phyloP scores from a whole-genome alignment of 2,888 invertebrate genomes.

The Heteromurus nitidus region DNA sequence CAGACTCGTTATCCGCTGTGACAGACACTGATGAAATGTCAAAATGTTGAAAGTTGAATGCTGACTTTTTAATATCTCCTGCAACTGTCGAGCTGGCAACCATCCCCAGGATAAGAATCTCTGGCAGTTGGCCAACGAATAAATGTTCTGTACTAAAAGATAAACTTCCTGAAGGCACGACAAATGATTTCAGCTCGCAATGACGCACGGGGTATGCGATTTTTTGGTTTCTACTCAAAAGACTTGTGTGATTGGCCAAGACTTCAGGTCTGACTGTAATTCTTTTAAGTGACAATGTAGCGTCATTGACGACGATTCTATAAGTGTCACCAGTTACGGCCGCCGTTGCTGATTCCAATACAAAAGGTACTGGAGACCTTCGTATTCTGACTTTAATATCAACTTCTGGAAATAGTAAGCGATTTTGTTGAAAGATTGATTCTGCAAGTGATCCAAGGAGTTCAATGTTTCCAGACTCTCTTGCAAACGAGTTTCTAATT shows the following conservation, averaged over 20 bases:
- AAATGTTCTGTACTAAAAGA: background rate
- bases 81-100: too few relatives aligned
- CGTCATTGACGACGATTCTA: constrained; percentile 2
- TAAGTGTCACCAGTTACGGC: background rate
- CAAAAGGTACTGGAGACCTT: background rate
- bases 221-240: background rate
- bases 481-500: background rate
- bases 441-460: constrained; percentile 1
- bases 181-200: background rate
- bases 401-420: background rate
- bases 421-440: constrained; percentile 10
- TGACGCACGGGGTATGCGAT: constrained; percentile 9
- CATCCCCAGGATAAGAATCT: constrained; percentile 9
- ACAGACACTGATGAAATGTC: background rate
- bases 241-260: background rate
- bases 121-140: constrained; percentile 3
- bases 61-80: background rate
- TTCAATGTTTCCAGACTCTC: background rate
- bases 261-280: background rate
- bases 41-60: constrained; percentile 32
- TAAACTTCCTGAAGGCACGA: background rate
- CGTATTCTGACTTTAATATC: background rate
- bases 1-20: background rate
- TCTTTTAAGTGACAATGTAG: background rate
- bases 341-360: constrained; percentile 14